Percentiles rank a stretch among this genome's conserved stretches.
Conservation (phyloP, 1,140 invertebrate genomes). For the Ceratina australensis region DNA sequence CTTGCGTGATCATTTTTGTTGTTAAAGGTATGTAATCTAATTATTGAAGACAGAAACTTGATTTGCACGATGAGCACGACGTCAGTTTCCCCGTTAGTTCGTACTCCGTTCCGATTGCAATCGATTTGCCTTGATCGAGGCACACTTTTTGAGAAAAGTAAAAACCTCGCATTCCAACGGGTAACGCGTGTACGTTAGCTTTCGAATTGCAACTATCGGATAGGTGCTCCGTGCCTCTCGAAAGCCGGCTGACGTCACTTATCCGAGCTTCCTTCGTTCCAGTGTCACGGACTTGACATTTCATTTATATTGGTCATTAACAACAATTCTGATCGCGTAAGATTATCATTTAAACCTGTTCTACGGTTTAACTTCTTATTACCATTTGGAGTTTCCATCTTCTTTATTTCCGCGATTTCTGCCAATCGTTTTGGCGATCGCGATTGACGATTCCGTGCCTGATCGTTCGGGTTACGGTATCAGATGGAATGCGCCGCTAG, state of each 20-base stretch:
- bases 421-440: too few relatives aligned
- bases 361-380: too few relatives aligned
- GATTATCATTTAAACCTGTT: too few relatives aligned
- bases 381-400: too few relatives aligned
- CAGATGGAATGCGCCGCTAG: slow-evolving; percentile 35
- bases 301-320: too few relatives aligned
- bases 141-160: slow-evolving; percentile 26
- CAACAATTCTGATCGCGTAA: too few relatives aligned
- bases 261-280: background rate
- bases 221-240: too few relatives aligned
- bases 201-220: slow-evolving; percentile 14
- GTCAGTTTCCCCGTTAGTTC: background rate
- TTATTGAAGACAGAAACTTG: slow-evolving; percentile 8
- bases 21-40: too few relatives aligned
- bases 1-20: too few relatives aligned
- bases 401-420: too few relatives aligned
- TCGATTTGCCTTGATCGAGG: background rate
- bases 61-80: background rate
- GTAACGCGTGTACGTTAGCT: background rate
- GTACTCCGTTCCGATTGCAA: background rate
- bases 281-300: background rate
- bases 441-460: slow-evolving; percentile 14
- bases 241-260: background rate
- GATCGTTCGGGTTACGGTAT: slow-evolving; percentile 40
- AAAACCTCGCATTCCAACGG: slow-evolving; percentile 16